Base-by-base conservation (phyloP, 2,888 invertebrate species). In the Heliconius charithonia region DNA sequence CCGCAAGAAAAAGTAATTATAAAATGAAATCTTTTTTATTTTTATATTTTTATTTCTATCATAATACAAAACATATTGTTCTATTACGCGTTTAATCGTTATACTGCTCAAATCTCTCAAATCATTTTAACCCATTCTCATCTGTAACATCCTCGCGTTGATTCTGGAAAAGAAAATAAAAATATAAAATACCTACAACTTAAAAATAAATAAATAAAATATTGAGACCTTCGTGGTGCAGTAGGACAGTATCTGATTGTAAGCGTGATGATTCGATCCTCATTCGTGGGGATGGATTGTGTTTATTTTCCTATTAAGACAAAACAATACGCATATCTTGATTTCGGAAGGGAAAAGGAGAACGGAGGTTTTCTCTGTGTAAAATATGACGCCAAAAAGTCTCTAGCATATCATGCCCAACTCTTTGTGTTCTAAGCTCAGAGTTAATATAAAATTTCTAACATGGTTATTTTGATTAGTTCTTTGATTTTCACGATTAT, bases 91-190 rank as follows among this genome's bases (percentile, higher is more conserved):
- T 71, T 45, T 71, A 51, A 27, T 6, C n/a, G 59, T 27, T 13
- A n/a, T 16, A 51, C 27, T 56, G 56, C 25, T n/a, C 19, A 6
- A 25, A n/a, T n/a, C n/a, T n/a, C n/a, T n/a, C n/a, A n/a, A n/a
- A n/a, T n/a, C 7, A 32, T 25, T 25, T 72, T 59, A 81, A 9
- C 75, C 79, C 74, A 77, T 51, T 22, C 73, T 81, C 81, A 82
- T 81, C 41, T 79, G 81, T 75, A 83, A 76, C n/a, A 84, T 84
- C 63, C 81, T 81, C 63, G 82, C 84, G 76, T 84, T 85, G 59
- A 84, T 82, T 77, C 85, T 85, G 83, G 27, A 83, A 83, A 75
- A 67, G 63, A 71, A 78, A 83, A 41, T 62, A 59, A 71, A 51
- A 19, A 19, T 19, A 45, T 45, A 45, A 45, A 45, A 45, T 19